phyloP scores from a whole-genome alignment of 2,113 vertebrate species.

The Ameiurus melas region DNA sequence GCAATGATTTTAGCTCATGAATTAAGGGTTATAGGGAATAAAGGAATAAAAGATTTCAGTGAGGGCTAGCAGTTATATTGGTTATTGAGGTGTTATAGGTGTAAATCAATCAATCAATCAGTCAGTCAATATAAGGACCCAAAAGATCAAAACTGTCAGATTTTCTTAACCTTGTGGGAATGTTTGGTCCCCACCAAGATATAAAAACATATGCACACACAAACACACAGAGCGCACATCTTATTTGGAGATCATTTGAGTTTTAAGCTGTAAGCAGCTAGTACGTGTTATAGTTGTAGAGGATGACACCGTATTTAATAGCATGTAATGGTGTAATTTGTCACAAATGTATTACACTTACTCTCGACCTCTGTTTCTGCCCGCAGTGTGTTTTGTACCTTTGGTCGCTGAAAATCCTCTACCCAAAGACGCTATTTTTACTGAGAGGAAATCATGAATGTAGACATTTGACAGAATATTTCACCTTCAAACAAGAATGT shows the following conservation, averaged over 20 bases:
- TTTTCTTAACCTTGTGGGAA: not conserved
- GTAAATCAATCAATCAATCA: not conserved
- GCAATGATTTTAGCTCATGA: not conserved
- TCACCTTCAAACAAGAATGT: slow-evolving; percentile 88
- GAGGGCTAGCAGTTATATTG: not conserved
- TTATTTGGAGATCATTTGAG: not conserved
- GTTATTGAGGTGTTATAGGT: not conserved
- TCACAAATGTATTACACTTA: slow-evolving; percentile 37
- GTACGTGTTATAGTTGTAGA: not conserved
- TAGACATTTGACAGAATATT: slow-evolving; percentile 87
- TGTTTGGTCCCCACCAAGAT: too few species aligned
- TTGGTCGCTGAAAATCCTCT: slow-evolving; percentile 84
- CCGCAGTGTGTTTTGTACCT: slow-evolving; percentile 82
- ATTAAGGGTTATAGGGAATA: not conserved
- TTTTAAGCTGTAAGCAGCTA: not conserved
- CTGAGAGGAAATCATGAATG: slow-evolving; percentile 85
- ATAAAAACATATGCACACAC: not conserved
- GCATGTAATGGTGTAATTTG: slow-evolving; percentile 13
- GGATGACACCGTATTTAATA: slow-evolving; percentile 27
- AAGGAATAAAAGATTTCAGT: not conserved
- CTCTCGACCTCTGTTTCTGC: slow-evolving; percentile 44
- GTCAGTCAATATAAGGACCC: too few species aligned
- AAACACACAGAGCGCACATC: not conserved
- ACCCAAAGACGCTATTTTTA: slow-evolving; percentile 84
- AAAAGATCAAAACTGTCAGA: not conserved